Evolutionary conservation across 2,797 vertebrate species (phyloP).

Genomic region (Natrix natrix): DNA sequence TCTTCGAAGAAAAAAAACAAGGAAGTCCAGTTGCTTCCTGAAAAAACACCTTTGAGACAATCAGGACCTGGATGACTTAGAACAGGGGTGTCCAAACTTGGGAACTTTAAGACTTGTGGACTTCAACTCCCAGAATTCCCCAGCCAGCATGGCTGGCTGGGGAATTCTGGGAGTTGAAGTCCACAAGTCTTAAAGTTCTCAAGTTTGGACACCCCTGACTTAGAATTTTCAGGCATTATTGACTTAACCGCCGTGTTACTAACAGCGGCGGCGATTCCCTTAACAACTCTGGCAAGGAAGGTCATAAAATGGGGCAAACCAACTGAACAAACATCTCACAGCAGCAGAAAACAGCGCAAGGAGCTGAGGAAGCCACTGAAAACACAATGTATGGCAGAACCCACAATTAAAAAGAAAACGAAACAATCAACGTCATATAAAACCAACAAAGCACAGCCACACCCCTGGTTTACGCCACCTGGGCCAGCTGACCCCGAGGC

Average conservation of each 20-base stretch:
- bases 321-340: not conserved
- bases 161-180: no score
- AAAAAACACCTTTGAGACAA: no score
- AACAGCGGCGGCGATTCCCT: not conserved
- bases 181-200: no score
- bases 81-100: no score
- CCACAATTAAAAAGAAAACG: not conserved
- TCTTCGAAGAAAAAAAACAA: no score
- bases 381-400: not conserved
- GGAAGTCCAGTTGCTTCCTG: no score
- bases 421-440: not conserved
- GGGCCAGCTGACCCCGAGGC: not conserved
- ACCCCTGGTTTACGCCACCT: not conserved
- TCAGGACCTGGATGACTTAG: no score
- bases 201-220: no score
- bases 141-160: no score
- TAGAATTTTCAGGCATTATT: not conserved
- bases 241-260: not conserved
- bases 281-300: no score
- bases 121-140: no score
- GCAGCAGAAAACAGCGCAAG: not conserved
- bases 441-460: not conserved
- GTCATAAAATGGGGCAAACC: not conserved
- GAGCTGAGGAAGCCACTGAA: not conserved
- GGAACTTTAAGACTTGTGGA: no score